Percentiles rank a stretch among this genome's conserved stretches.
Evolutionary conservation across 1,140 invertebrate genomes (phyloP).

Genomic region (Bilobella aurantiaca): DNA sequence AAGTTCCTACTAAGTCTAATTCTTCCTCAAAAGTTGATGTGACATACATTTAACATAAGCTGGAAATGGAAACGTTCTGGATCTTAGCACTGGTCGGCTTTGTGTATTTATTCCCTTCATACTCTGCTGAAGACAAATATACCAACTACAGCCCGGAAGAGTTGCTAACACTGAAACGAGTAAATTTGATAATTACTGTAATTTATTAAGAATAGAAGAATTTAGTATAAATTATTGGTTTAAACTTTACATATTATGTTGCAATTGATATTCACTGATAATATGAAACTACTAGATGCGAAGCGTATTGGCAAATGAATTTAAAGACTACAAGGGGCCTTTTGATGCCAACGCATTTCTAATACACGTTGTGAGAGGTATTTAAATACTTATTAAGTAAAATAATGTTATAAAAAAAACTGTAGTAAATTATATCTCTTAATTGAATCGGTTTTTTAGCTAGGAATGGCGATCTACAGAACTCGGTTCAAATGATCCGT

Average conservation of each 20-base stretch:
- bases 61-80: neutral
- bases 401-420: too few relatives aligned
- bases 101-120: neutral
- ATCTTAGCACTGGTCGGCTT: neutral
- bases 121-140: too few relatives aligned
- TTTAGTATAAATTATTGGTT: too few relatives aligned
- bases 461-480: neutral
- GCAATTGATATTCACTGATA: too few relatives aligned
- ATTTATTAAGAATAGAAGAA: too few relatives aligned
- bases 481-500: neutral
- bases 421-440: neutral
- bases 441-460: neutral
- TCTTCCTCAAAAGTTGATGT: too few relatives aligned
- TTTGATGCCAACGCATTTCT: neutral
- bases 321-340: neutral
- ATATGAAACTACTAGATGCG: too few relatives aligned
- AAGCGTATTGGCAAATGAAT: neutral
- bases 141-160: neutral
- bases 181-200: neutral
- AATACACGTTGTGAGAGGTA: neutral
- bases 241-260: too few relatives aligned
- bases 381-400: neutral
- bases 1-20: too few relatives aligned
- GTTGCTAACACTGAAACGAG: neutral
- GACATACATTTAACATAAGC: neutral